Conservation (phyloP, 2,113 vertebrate species). For the Mellivora capensis region DNA sequence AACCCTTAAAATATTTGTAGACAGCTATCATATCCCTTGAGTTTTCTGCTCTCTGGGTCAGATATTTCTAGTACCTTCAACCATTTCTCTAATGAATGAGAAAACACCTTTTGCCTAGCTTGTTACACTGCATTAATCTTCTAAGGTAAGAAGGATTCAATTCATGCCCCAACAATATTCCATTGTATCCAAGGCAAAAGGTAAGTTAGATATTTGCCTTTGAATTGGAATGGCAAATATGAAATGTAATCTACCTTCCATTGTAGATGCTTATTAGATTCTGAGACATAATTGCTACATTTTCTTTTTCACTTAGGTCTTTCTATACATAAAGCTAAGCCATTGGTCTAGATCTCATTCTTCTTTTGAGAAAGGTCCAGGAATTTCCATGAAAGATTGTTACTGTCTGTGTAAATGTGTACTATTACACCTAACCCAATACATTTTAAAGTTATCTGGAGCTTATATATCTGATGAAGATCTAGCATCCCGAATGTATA, state of each 20-base stretch:
- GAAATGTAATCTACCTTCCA: background rate
- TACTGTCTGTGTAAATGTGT: background rate
- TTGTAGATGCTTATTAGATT: background rate
- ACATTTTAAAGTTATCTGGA: constrained; percentile 4
- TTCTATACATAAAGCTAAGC: background rate
- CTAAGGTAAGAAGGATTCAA: background rate
- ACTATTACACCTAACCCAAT: background rate
- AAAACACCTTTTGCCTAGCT: constrained; percentile 29
- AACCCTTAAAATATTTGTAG: constrained; percentile 55
- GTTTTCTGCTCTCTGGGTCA: constrained; percentile 31
- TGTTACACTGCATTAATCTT: constrained; percentile 25
- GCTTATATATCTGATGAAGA: background rate
- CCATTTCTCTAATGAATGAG: constrained; percentile 24
- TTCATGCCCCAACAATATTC: background rate
- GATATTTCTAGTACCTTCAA: constrained; percentile 30
- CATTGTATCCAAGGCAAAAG: background rate
- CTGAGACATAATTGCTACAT: background rate
- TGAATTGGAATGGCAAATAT: constrained; percentile 8
- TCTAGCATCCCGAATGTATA: background rate
- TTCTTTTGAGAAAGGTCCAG: background rate
- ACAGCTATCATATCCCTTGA: constrained; percentile 4
- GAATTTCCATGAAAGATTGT: background rate
- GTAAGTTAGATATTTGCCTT: constrained; percentile 17
- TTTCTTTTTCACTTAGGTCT: background rate
- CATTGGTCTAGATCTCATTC: background rate